phyloP scores from a whole-genome alignment of 2,888 invertebrate species.

The Blastobasis lacticolella region DNA sequence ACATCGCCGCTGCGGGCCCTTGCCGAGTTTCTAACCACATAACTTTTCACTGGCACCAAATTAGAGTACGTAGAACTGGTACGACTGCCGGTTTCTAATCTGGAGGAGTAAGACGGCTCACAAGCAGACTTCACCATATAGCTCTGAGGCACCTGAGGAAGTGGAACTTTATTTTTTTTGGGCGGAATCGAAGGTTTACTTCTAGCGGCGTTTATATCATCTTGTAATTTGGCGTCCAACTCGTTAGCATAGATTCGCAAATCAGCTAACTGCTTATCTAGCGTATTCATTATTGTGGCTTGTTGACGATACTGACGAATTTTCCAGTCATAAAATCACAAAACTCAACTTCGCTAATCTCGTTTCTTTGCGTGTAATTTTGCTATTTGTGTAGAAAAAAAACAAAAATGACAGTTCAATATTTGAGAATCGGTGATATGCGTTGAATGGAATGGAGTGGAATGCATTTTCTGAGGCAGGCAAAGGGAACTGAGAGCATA shows the following conservation, averaged over 20 bases:
- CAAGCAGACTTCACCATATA: conserved; percentile 81
- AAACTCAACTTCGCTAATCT: background rate
- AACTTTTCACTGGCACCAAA: conserved; percentile 68
- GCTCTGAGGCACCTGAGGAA: conserved; percentile 83
- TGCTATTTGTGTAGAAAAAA: too few relatives aligned
- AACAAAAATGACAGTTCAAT: too few relatives aligned
- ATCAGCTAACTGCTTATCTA: conserved; percentile 64
- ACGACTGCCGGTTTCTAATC: conserved; percentile 72
- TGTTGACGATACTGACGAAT: background rate
- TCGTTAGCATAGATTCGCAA: conserved; percentile 66
- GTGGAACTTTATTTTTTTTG: conserved; percentile 61
- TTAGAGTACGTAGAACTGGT: conserved; percentile 68
- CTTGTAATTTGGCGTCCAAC: conserved; percentile 64
- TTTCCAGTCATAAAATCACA: conserved; percentile 3
- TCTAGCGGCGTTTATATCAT: conserved; percentile 63
- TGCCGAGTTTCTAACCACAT: conserved; percentile 59
- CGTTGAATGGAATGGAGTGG: too few relatives aligned
- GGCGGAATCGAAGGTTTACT: conserved; percentile 66
- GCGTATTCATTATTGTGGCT: conserved; percentile 48
- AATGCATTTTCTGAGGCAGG: too few relatives aligned
- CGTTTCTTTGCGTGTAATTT: background rate
- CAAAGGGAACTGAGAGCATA: too few relatives aligned
- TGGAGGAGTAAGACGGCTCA: conserved; percentile 85
- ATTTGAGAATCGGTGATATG: too few relatives aligned
- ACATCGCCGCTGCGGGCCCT: conserved; percentile 60